phyloP scores from a whole-genome alignment of 53 echinoderm and acorn worm genomes.

The Arbacia lixula region DNA sequence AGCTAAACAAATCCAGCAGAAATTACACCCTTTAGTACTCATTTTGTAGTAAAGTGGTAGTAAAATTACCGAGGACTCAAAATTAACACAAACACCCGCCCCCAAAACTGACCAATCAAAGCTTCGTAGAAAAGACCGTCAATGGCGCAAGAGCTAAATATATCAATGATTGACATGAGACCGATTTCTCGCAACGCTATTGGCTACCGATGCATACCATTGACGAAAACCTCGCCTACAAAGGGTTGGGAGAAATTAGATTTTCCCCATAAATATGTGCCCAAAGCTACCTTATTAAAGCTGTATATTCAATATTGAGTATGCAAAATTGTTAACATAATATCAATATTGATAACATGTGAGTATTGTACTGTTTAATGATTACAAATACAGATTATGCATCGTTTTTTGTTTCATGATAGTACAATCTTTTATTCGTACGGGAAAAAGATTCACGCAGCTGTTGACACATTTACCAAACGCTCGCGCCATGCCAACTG shows the following conservation, averaged over 20 bases:
- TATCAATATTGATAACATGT: neutral
- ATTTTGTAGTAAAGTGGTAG: constrained; percentile 25
- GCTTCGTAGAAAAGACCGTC: constrained; percentile 16
- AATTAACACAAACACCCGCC: constrained; percentile 18
- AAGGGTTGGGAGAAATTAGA: constrained; percentile 35
- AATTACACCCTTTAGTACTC: no score
- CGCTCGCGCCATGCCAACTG: constrained; percentile 64
- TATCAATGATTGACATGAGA: constrained; percentile 55
- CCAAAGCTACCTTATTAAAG: no score
- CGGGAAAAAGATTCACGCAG: constrained; percentile 54
- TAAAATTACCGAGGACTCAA: constrained; percentile 23
- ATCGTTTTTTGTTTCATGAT: neutral
- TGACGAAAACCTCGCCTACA: constrained; percentile 52
- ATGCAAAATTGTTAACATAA: neutral
- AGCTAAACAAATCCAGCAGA: no score
- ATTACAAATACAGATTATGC: neutral
- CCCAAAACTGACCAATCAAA: constrained; percentile 38
- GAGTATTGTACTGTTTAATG: neutral
- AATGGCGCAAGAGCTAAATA: constrained; percentile 64
- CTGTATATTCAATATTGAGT: neutral
- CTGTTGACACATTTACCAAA: constrained; percentile 61
- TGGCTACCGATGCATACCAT: constrained; percentile 55
- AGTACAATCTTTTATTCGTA: constrained; percentile 5
- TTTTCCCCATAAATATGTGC: constrained; percentile 4
- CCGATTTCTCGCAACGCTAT: constrained; percentile 15